Percentiles rank a stretch among this genome's conserved stretches.
phyloP scores from a whole-genome alignment of 2,888 invertebrate species.

The Polietes domitor region DNA sequence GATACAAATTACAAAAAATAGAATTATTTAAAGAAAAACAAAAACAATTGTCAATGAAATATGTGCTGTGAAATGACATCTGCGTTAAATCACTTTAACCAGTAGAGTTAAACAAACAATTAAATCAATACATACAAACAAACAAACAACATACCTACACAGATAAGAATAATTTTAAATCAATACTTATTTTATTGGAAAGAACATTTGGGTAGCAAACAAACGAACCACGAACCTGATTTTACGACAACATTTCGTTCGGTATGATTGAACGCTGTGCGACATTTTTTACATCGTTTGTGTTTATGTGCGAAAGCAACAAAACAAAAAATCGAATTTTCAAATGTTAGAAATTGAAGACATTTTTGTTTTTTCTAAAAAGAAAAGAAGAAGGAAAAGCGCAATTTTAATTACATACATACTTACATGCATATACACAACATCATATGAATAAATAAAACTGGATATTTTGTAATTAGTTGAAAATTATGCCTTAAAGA shows the following conservation, averaged over 20 bases:
- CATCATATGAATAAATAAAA: neutral
- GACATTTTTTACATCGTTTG: conserved; percentile 18
- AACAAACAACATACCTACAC: conserved; percentile 19
- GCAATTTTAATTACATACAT: conserved; percentile 39
- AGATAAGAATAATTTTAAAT: conserved; percentile 5
- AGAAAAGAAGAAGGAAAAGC: conserved; percentile 3
- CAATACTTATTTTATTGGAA: conserved; percentile 57
- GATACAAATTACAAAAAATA: neutral
- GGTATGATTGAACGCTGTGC: neutral
- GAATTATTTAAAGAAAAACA: conserved; percentile 22
- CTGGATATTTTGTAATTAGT: conserved; percentile 65
- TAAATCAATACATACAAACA: conserved; percentile 26
- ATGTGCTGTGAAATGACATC: conserved; percentile 71
- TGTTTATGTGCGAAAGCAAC: conserved; percentile 21
- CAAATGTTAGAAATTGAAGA: conserved; percentile 7
- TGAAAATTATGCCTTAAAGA: conserved; percentile 66
- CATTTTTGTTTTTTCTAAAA: conserved; percentile 35
- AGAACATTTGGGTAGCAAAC: conserved; percentile 23
- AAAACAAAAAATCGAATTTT: conserved; percentile 21
- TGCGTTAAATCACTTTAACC: conserved; percentile 66
- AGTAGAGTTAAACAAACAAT: conserved; percentile 56
- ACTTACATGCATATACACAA: neutral
- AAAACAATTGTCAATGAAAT: conserved; percentile 70
- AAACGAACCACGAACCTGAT: conserved; percentile 22
- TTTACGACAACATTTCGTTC: neutral